Base-by-base conservation (phyloP, 2,888 invertebrate species). In the Clistopyga incitator region DNA sequence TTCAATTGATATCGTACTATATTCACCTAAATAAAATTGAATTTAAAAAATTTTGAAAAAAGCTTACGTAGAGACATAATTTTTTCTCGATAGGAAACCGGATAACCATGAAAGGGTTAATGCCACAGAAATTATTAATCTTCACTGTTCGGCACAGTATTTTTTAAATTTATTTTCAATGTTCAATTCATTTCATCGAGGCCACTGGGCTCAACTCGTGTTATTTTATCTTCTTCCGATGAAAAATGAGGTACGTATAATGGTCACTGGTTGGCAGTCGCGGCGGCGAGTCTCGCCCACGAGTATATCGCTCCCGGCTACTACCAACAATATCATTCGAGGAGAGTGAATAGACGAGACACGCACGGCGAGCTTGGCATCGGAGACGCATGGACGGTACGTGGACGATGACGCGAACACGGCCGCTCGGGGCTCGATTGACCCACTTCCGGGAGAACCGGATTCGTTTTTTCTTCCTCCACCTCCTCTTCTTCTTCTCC, bases 371-470 rank as follows among this genome's bases (percentile, higher is more conserved):
- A 61, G 18, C n/a, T 45, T 29, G 75, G 47, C 65, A 29, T 68
- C 54, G 23, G 67, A 38, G n/a, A 61, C 54, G 81, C 74, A 56
- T 76, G 72, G 67, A 81, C 54, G 61, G 42, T 61, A 45, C 45
- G 18, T 18, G 38, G 38, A 64, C 45, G 78, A 75, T 82, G 82
- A 82, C 78, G 82, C 70, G 64, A 74, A 74, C 82, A 65, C 82
- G 70, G 47, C 50, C 50, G 80, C 83, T 84, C 77, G 84, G 74
- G 81, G 81, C 71, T 81, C 84, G 81, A 84, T 81, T 81, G 81
- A 84, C 84, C 84, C 78, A 84, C 84, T 84, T 84, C 84, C 77
- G 84, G 84, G 77, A 81, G 77, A 84, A 81, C 77, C 84, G 77
- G 84, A 59, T 84, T 71, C 68, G 38, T 64, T 78, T 54, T 72